Percentiles rank a stretch among this genome's conserved stretches.
phyloP scores from a whole-genome alignment of 2,888 invertebrate species.

The Coremacera marginata region DNA sequence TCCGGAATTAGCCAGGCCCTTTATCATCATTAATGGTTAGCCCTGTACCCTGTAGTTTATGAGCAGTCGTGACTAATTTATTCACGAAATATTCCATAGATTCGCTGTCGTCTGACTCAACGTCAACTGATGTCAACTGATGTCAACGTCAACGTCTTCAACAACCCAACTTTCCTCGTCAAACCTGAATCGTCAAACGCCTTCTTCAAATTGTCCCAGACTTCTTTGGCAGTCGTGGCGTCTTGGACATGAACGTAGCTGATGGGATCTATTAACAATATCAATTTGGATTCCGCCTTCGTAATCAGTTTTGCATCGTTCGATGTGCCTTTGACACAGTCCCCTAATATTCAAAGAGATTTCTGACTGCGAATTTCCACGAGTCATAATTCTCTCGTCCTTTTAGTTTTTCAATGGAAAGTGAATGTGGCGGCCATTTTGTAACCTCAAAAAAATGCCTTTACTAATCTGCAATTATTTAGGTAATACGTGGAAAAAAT shows the following conservation, averaged over 20 bases:
- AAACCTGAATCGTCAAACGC: no score
- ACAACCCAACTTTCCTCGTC: no score
- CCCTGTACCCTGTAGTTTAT: constrained; percentile 27
- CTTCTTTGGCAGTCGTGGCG: not conserved
- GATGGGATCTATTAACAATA: not conserved
- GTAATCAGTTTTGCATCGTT: not conserved
- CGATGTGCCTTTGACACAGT: not conserved
- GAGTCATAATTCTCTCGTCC: not conserved
- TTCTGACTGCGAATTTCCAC: not conserved
- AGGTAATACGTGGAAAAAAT: no score
- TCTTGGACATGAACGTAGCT: not conserved
- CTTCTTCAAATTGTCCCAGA: not conserved
- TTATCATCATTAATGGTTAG: constrained; percentile 41
- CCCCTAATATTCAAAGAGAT: no score
- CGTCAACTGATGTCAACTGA: no score
- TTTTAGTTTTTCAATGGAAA: not conserved
- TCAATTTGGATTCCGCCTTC: not conserved
- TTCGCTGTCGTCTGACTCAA: not conserved
- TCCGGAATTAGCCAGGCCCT: constrained; percentile 42
- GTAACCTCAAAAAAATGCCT: not conserved
- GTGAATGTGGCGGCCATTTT: not conserved
- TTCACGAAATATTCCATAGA: not conserved
- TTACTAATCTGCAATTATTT: not conserved
- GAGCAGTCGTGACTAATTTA: constrained; percentile 30
- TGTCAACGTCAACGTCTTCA: no score